These are phyloP conservation scores for Cynodonichthys magdalenae DNA, from an alignment of 2,797 vertebrate genomes.

Conservation along the genomic window DNA sequence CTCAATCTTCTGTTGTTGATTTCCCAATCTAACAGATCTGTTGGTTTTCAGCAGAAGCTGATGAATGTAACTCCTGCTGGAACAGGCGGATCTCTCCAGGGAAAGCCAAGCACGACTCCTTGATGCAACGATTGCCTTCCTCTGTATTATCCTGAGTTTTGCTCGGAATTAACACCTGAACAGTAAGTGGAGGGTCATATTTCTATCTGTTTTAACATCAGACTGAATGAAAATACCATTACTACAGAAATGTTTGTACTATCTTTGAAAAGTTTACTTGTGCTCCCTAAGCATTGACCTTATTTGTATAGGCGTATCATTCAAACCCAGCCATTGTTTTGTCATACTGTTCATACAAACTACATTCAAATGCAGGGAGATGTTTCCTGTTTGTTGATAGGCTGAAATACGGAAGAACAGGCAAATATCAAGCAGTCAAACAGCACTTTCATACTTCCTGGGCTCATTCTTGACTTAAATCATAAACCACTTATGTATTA, in stretches of 20 bases:
- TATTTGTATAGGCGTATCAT: not conserved
- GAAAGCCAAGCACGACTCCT: slow-evolving; percentile 63
- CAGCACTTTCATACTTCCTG: not conserved
- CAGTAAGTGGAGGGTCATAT: slow-evolving; percentile 7
- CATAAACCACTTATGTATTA: not conserved
- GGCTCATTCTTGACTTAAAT: not conserved
- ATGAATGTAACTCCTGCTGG: slow-evolving; percentile 63
- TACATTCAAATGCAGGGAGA: slow-evolving; percentile 15
- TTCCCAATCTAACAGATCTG: slow-evolving; percentile 79
- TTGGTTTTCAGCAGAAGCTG: slow-evolving; percentile 54
- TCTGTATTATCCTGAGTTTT: slow-evolving; percentile 18
- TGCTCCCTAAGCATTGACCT: not conserved
- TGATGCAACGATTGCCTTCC: slow-evolving; percentile 68
- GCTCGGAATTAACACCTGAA: slow-evolving; percentile 18
- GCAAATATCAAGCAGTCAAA: not conserved
- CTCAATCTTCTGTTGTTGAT: slow-evolving; percentile 66
- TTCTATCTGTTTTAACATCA: too few relatives aligned
- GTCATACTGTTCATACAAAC: slow-evolving; percentile 6
- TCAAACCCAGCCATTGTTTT: not conserved
- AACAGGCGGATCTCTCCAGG: slow-evolving; percentile 47
- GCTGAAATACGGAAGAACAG: not conserved
- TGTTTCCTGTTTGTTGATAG: slow-evolving; percentile 6
- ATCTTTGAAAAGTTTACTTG: not conserved
- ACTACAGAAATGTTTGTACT: not conserved
- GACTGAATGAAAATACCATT: not conserved